A percentile compares a stretch with the other conserved stretches of the same genome.
Conservation (phyloP, 2,113 vertebrate species). For the Amphilophus citrinellus region DNA sequence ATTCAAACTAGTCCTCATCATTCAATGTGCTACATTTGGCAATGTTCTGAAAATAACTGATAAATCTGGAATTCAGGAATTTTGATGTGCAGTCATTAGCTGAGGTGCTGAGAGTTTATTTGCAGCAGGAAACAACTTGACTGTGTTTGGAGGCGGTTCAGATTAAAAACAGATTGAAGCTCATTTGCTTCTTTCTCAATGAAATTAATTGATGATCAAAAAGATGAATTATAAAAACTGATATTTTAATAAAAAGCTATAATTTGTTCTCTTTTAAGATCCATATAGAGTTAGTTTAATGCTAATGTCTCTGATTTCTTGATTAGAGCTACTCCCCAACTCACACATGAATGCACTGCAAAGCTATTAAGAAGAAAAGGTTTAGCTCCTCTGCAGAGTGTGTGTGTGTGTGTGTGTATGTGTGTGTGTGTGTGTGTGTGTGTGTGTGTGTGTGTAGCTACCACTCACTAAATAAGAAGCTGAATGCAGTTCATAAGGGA, state of each 20-base stretch:
- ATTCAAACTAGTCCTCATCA: neutral
- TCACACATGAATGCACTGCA: conserved; percentile 9
- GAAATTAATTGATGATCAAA: neutral
- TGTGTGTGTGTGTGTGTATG: neutral
- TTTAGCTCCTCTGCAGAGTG: neutral
- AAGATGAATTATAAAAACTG: neutral
- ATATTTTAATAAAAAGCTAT: neutral
- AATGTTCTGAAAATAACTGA: neutral
- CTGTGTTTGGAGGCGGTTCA: neutral
- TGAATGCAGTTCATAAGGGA: neutral
- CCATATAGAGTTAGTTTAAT: neutral
- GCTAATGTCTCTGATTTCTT: neutral
- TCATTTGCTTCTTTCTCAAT: neutral
- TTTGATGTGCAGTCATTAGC: neutral
- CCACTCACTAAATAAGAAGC: conserved; percentile 36
- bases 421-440: neutral
- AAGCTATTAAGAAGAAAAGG: conserved; percentile 23
- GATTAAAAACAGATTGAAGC: neutral
- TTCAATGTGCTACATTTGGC: neutral
- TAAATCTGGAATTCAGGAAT: neutral
- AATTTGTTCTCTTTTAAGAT: neutral
- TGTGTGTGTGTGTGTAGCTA: neutral
- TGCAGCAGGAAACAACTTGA: no score
- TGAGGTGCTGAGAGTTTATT: no score
- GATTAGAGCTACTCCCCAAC: neutral